Evolutionary conservation across 1,140 invertebrate species (phyloP).

Genomic region (Brachionus calyciflorus): DNA sequence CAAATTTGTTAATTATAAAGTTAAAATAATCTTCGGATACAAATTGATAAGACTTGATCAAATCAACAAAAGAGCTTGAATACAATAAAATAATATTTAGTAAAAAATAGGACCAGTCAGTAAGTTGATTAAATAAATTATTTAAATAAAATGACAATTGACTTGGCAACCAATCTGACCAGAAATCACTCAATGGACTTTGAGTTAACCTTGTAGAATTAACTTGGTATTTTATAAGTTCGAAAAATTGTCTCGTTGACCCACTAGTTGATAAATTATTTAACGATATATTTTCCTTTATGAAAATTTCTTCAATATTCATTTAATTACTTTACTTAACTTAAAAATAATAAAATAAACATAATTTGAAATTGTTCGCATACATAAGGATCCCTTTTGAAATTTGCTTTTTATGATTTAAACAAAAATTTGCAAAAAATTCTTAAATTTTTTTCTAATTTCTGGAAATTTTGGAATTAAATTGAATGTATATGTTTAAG

Average conservation of each 20-base stretch:
- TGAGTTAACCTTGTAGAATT: not conserved
- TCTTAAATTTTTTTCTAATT: too few relatives aligned
- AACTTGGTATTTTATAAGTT: too few relatives aligned
- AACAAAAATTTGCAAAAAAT: too few relatives aligned
- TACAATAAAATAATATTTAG: not conserved
- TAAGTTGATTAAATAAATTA: not conserved
- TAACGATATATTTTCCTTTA: not conserved
- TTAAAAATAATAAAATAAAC: not conserved
- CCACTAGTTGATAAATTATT: conserved; percentile 29
- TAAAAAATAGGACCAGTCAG: not conserved
- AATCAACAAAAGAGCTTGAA: not conserved
- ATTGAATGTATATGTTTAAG: not conserved
- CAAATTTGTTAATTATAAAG: conserved; percentile 5
- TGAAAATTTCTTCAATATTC: too few relatives aligned
- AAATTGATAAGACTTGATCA: not conserved
- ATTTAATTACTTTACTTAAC: too few relatives aligned
- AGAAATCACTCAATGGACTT: not conserved
- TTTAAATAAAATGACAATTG: not conserved
- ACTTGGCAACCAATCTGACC: not conserved
- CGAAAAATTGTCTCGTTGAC: not conserved
- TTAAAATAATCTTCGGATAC: not conserved
- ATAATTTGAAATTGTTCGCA: too few relatives aligned
- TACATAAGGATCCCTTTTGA: too few relatives aligned
- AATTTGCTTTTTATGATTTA: too few relatives aligned
- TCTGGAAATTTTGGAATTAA: too few relatives aligned